phyloP scores from a whole-genome alignment of 35 echinoderm and acorn worm species.

The Lytechinus pictus region DNA sequence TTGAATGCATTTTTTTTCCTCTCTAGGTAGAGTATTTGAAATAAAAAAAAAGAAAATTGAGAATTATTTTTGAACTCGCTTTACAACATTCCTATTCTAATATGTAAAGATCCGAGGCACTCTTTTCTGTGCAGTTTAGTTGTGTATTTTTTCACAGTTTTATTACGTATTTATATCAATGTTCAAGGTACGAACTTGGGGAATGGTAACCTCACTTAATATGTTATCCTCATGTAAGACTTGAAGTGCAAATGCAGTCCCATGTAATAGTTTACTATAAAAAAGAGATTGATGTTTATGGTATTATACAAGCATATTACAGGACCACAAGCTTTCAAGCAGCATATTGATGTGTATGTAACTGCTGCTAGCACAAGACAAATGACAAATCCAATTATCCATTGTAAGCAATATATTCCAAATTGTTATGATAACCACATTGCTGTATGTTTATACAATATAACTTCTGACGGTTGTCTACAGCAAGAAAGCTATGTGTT shows the following conservation, averaged over 20 bases:
- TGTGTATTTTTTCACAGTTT: constrained; percentile 54
- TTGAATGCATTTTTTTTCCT: constrained; percentile 18
- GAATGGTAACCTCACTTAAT: neutral
- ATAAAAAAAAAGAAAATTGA: constrained; percentile 39
- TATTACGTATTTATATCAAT: constrained; percentile 40
- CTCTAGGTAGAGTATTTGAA: constrained; percentile 15
- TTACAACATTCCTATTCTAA: constrained; percentile 53
- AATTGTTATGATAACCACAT: neutral
- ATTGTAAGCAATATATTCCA: neutral
- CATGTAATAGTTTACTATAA: neutral
- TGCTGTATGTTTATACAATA: neutral
- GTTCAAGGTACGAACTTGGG: constrained; percentile 20
- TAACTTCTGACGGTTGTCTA: neutral
- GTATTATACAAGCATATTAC: neutral
- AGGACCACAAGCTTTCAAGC: neutral
- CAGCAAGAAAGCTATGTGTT: neutral
- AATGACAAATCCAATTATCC: neutral
- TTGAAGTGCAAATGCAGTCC: neutral
- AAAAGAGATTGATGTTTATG: neutral
- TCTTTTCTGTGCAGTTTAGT: constrained; percentile 52
- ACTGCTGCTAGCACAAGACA: neutral
- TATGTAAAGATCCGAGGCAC: constrained; percentile 44
- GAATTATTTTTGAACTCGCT: constrained; percentile 51
- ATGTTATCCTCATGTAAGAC: neutral
- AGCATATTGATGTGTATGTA: neutral